phyloP scores from a whole-genome alignment of 2,888 invertebrate species.

The Thereva unica region DNA sequence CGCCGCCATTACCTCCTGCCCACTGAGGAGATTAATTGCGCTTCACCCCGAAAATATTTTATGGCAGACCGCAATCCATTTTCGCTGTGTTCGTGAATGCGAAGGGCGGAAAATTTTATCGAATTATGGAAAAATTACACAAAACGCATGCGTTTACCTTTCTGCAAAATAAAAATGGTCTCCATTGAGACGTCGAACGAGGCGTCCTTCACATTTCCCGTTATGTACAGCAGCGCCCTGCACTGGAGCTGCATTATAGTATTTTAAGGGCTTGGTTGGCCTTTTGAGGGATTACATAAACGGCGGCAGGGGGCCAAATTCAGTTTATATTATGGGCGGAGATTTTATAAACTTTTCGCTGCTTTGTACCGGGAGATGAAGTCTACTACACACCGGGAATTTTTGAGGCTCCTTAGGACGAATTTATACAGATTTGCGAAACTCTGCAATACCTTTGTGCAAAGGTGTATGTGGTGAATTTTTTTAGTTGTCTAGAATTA shows the following conservation, averaged over 20 bases:
- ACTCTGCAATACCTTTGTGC: no score
- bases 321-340: conserved; percentile 34
- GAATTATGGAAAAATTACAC: conserved; percentile 38
- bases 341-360: conserved; percentile 37
- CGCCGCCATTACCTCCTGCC: no score
- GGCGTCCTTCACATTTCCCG: background rate
- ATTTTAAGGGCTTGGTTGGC: conserved; percentile 7
- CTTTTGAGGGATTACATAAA: background rate
- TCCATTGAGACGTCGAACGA: conserved; percentile 4
- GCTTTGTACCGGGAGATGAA: no score
- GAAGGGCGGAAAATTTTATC: conserved; percentile 38
- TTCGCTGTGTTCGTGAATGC: background rate
- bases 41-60: background rate
- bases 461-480: no score
- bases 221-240: conserved; percentile 15
- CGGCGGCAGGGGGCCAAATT: background rate
- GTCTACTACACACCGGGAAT: no score
- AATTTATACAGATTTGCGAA: no score
- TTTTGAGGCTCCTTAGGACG: no score
- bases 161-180: conserved; percentile 26
- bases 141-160: conserved; percentile 40
- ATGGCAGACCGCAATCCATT: conserved; percentile 2
- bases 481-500: no score
- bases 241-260: background rate
- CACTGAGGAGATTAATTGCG: no score